Evolutionary conservation across 2,888 invertebrate genomes (phyloP), one percentile per base, ranked within the genome.

Genomic region (Fragum whitleyi): DNA sequence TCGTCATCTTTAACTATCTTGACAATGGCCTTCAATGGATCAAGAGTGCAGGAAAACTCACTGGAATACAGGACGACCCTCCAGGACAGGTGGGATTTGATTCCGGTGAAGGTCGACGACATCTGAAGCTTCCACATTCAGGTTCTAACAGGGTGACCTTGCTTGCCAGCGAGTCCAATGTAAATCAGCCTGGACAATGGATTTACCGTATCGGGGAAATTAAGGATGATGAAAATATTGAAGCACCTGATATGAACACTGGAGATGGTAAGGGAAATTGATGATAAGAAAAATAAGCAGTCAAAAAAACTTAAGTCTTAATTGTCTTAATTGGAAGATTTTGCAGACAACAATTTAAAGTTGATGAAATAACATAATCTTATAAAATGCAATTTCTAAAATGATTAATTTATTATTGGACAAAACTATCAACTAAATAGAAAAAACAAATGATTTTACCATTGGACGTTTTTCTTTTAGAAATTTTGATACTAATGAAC

Each of bases 1-100:
- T 97, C 92, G 97, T 96, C 0, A 96, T 98, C 91, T 96, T 98
- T 86, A 95, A 98, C 77, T 99, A 99, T 94, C 97, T 97, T 0
- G 96, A 97, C 88, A 95, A 96, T 79, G 97, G 97, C 0, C 96
- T 99, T 72, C 97, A 98, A 92, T 99, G 99, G 99, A 84, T 97
- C 72, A 97, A 97, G 93, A 97, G 96, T 68, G 96, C 96, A 78
- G 95, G 95, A 2, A 96, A 96, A 87, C 95, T 96, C n/a, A 71
- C 68, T 3, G 95, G 96, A n/a, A 96, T 96, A 32, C 93, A 97
- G 65, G 97, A 97, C 0, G 98, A 98, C 92, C 97, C 98, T 0
- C 96, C 97, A 89, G 98, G 98, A 0, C 99, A 99, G 94, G 98
- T 97, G 71, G 99, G 98, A 2, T 97, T 99, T 89, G 96, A 97